Evolutionary conservation across 2,797 vertebrate genomes (phyloP).

Genomic region (Coilia nasus): DNA sequence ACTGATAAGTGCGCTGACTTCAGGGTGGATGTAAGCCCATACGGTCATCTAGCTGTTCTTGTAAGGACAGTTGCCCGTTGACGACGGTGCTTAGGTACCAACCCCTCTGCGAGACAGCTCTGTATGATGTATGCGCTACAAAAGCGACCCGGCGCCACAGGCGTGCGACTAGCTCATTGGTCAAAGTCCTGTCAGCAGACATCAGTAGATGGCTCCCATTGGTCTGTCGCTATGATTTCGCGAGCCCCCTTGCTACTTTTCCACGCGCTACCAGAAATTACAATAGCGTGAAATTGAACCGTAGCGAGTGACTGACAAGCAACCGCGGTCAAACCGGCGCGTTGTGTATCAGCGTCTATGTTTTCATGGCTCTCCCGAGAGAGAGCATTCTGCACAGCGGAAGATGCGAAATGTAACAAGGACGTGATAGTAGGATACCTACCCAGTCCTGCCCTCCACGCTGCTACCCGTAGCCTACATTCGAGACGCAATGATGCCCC

Average conservation of each 20-base stretch:
- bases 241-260: conserved; percentile 16
- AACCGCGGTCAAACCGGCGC: background rate
- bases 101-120: conserved; percentile 50
- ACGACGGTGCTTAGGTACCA: background rate
- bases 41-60: background rate
- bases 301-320: background rate
- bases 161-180: conserved; percentile 83
- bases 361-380: background rate
- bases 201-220: conserved; percentile 90
- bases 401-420: conserved; percentile 24
- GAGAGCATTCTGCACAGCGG: background rate
- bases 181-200: conserved; percentile 89
- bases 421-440: conserved; percentile 17
- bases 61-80: conserved; percentile 9
- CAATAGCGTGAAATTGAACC: conserved; percentile 26
- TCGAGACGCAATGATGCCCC: background rate
- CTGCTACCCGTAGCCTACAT: background rate
- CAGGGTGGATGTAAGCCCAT: background rate
- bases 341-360: background rate
- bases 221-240: conserved; percentile 59
- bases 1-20: background rate
- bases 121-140: conserved; percentile 64
- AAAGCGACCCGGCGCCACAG: conserved; percentile 74
- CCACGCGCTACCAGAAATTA: conserved; percentile 35
- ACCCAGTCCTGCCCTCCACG: background rate